phyloP scores from a whole-genome alignment of 2,888 invertebrate genomes.

The Baronia brevicornis region DNA sequence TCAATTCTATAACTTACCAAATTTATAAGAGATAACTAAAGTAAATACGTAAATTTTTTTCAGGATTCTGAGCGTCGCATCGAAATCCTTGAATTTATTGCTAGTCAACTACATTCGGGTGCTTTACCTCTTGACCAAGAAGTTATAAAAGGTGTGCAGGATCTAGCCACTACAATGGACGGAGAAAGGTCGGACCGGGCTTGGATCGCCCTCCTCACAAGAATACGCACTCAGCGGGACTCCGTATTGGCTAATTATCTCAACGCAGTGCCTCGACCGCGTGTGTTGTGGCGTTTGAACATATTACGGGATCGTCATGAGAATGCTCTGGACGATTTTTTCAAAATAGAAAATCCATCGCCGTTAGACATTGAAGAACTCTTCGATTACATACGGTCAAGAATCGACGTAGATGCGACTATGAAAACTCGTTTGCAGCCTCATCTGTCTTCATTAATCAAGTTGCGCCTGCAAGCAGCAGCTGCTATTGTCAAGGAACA shows the following conservation, averaged over 20 bases:
- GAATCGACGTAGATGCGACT: constrained; percentile 29
- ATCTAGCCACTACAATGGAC: constrained; percentile 33
- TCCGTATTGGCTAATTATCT: constrained; percentile 25
- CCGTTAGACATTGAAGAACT: constrained; percentile 49
- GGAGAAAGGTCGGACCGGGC: constrained; percentile 54
- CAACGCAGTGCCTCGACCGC: constrained; percentile 32
- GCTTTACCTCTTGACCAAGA: constrained; percentile 53
- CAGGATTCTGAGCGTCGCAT: constrained; percentile 49
- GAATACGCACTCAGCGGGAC: constrained; percentile 27
- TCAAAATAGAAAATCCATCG: constrained; percentile 42
- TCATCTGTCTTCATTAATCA: constrained; percentile 34
- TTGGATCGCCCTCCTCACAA: constrained; percentile 41
- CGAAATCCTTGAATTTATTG: constrained; percentile 58
- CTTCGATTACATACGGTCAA: constrained; percentile 44
- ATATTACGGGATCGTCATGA: constrained; percentile 32
- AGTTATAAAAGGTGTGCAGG: constrained; percentile 36
- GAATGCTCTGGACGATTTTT: constrained; percentile 40
- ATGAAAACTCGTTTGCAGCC: constrained; percentile 26
- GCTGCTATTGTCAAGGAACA: constrained; percentile 44
- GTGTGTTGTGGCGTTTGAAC: constrained; percentile 47
- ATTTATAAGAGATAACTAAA: not conserved
- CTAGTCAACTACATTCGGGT: constrained; percentile 48
- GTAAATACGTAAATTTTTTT: constrained; percentile 18
- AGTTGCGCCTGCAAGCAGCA: constrained; percentile 44
- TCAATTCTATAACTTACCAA: not conserved